Conservation (phyloP, 2,797 vertebrate species). For the Phylloscopus collybita region DNA sequence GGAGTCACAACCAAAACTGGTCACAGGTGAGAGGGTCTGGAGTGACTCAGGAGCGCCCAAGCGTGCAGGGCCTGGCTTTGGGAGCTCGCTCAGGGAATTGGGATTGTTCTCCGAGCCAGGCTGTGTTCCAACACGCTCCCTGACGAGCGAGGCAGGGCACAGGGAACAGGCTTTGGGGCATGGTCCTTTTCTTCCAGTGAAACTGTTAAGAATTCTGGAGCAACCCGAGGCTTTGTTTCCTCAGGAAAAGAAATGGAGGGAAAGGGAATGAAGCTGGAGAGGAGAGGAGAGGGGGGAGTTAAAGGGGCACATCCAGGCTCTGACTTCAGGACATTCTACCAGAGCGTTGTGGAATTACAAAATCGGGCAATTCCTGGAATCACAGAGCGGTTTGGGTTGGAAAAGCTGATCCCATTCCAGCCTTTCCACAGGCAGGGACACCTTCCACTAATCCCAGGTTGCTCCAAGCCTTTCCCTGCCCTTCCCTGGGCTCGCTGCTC, state of each 20-base stretch:
- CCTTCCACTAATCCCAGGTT: background rate
- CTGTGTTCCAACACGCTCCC: slow-evolving; percentile 52
- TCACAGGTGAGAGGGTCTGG: background rate
- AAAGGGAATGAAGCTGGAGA: background rate
- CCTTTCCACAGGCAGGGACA: background rate
- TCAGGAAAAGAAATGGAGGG: background rate
- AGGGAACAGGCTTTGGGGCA: background rate
- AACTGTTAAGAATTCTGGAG: slow-evolving; percentile 49
- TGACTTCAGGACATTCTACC: background rate
- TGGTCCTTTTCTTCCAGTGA: background rate
- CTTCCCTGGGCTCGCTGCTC: background rate
- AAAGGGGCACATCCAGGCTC: background rate
- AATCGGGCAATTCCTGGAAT: fast-evolving
- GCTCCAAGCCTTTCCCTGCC: background rate
- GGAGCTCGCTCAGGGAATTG: slow-evolving; percentile 27
- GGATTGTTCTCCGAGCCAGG: slow-evolving; percentile 59
- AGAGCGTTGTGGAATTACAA: background rate
- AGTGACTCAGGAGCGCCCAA: background rate
- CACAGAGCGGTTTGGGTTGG: background rate
- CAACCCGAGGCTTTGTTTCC: slow-evolving; percentile 36
- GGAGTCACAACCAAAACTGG: background rate
- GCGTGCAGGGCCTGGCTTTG: background rate
- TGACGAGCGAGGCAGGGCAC: background rate
- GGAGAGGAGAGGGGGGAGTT: background rate
- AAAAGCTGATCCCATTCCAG: background rate